Conservation (phyloP, 2,888 invertebrate genomes). For the Notodonta dromedarius region DNA sequence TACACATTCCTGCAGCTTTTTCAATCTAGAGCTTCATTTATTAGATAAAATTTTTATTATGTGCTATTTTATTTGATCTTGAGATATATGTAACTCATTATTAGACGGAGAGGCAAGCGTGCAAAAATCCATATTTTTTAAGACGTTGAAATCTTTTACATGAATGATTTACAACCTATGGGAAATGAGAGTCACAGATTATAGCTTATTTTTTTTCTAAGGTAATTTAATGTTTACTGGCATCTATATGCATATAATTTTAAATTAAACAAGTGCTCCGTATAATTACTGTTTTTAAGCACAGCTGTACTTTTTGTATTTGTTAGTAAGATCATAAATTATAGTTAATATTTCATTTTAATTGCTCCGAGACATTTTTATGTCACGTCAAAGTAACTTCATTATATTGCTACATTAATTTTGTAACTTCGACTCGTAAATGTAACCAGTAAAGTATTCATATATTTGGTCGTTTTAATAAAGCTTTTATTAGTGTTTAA, state of each 20-base stretch:
- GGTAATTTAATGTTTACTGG: not conserved
- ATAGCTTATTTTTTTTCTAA: not conserved
- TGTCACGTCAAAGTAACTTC: slow-evolving; percentile 21
- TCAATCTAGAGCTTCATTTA: not conserved
- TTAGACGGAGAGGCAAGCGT: not conserved
- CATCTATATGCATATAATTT: not conserved
- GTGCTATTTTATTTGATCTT: not conserved
- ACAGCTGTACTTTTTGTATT: not conserved
- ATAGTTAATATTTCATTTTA: slow-evolving; percentile 18
- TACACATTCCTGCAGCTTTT: not conserved
- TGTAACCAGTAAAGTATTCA: slow-evolving; percentile 41
- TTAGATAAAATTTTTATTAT: not conserved
- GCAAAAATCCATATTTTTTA: not conserved
- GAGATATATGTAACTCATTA: not conserved
- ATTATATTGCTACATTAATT: slow-evolving; percentile 39
- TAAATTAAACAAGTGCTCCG: not conserved
- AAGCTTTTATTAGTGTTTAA: slow-evolving; percentile 67
- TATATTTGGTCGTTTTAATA: slow-evolving; percentile 53
- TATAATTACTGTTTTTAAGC: not conserved
- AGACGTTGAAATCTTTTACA: not conserved
- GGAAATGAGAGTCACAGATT: not conserved
- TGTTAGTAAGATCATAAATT: slow-evolving; percentile 13
- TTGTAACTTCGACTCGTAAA: slow-evolving; percentile 46
- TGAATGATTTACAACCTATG: not conserved
- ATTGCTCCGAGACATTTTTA: slow-evolving; percentile 24